A percentile compares a stretch with the other conserved stretches of the same genome.
Conservation (phyloP, 2,797 vertebrate genomes). For the Eupleurogrammus muticus region DNA sequence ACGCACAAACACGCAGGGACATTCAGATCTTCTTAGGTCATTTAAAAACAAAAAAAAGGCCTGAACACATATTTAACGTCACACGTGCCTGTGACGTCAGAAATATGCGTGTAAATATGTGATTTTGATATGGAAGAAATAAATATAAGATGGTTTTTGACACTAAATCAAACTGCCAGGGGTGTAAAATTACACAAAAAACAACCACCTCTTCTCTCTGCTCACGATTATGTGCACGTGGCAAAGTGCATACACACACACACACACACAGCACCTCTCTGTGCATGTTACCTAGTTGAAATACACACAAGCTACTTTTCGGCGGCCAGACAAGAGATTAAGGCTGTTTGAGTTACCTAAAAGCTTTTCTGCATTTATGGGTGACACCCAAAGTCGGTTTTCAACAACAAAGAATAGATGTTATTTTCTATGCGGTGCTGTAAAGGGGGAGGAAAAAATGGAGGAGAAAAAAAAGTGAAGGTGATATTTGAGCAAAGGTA, state of each 20-base stretch:
- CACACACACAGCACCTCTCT: neutral
- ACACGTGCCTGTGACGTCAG: neutral
- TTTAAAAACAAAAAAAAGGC: constrained; percentile 44
- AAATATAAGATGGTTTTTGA: constrained; percentile 9
- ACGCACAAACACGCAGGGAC: constrained; percentile 52
- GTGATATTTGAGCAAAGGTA: constrained; percentile 70
- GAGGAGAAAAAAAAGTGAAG: constrained; percentile 44
- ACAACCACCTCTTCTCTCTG: neutral
- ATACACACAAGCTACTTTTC: constrained; percentile 38
- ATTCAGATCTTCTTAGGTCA: constrained; percentile 48
- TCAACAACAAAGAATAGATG: constrained; percentile 43
- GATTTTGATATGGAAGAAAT: constrained; percentile 13
- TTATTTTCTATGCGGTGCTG: constrained; percentile 45
- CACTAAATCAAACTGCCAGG: constrained; percentile 30
- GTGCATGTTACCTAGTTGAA: constrained; percentile 19
- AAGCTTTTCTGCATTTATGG: constrained; percentile 48
- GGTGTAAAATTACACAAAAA: neutral
- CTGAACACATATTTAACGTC: constrained; percentile 3
- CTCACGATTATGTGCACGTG: constrained; percentile 6
- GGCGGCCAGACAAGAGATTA: constrained; percentile 64
- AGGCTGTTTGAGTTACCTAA: constrained; percentile 57
- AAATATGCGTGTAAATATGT: neutral
- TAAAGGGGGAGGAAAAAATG: constrained; percentile 25
- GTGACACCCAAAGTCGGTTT: constrained; percentile 49
- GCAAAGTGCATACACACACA: constrained; percentile 20